Percentiles rank a stretch among this genome's conserved stretches.
Conservation (phyloP, 2,888 invertebrate species). For the Caenorhabditis virilis region DNA sequence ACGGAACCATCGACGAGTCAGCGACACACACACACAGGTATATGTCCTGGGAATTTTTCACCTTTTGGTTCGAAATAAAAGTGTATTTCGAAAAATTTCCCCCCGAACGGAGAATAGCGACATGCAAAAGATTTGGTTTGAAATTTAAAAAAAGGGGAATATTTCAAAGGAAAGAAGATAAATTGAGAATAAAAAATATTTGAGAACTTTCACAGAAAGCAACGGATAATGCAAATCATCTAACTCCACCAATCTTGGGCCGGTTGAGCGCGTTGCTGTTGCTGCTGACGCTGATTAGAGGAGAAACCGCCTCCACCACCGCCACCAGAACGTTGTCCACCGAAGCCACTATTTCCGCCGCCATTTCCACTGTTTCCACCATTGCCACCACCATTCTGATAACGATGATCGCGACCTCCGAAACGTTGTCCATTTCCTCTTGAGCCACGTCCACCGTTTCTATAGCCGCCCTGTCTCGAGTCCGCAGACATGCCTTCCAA, state of each 20-base stretch:
- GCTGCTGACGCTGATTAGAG: slow-evolving; percentile 11
- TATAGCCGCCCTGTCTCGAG: slow-evolving; percentile 35
- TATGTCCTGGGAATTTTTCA: too few species aligned
- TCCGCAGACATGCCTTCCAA: slow-evolving; percentile 76
- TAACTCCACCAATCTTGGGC: slow-evolving; percentile 38
- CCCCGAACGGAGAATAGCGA: neutral
- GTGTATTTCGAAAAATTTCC: too few species aligned
- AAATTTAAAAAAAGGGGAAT: neutral
- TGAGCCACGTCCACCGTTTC: slow-evolving; percentile 44
- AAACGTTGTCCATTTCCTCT: slow-evolving; percentile 56
- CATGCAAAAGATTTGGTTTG: neutral
- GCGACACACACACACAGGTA: slow-evolving; percentile 9
- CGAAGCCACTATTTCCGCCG: slow-evolving; percentile 17
- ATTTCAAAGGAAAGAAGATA: slow-evolving; percentile 1
- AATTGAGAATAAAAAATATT: slow-evolving; percentile 1
- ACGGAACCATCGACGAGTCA: too few species aligned
- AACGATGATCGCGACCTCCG: slow-evolving; percentile 67
- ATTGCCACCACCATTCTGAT: slow-evolving; percentile 49
- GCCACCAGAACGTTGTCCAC: slow-evolving; percentile 28
- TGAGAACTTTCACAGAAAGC: neutral
- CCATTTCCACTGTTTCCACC: slow-evolving; percentile 15
- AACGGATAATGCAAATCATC: neutral
- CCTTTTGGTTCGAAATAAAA: too few species aligned
- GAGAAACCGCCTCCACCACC: slow-evolving; percentile 29
- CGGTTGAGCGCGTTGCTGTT: slow-evolving; percentile 29